phyloP scores from a whole-genome alignment of 2,113 vertebrate genomes.

The Corvus cornix region DNA sequence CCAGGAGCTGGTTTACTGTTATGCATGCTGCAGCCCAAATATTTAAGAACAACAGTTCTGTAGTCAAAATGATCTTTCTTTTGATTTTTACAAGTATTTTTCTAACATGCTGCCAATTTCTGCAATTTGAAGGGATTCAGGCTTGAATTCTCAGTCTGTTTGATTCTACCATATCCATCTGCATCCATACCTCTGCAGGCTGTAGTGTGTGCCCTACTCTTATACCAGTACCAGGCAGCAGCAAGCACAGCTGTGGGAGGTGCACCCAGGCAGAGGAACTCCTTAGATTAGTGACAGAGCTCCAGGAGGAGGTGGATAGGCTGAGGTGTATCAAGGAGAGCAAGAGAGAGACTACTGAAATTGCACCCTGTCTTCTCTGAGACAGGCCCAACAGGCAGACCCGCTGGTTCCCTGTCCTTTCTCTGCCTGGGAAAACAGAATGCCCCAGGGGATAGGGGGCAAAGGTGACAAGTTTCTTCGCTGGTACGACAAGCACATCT shows the following conservation, averaged over 20 bases:
- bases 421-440: neutral
- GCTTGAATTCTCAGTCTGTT: neutral
- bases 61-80: neutral
- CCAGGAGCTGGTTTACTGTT: neutral
- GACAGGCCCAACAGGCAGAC: neutral
- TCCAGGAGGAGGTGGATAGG: too few relatives aligned
- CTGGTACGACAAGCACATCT: fast-evolving
- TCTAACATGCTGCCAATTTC: neutral
- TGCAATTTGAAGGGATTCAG: neutral
- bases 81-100: constrained; percentile 18
- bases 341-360: neutral
- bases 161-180: neutral
- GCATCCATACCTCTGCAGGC: neutral
- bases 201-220: neutral
- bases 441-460: neutral
- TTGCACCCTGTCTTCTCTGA: neutral
- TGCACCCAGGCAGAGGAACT: neutral
- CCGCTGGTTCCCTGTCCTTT: neutral
- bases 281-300: neutral
- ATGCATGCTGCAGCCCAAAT: neutral
- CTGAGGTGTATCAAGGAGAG: neutral
- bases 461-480: neutral
- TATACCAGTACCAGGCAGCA: neutral
- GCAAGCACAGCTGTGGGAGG: neutral
- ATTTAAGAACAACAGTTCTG: constrained; percentile 9